Evolutionary conservation across 2,113 vertebrate genomes (phyloP).

Genomic region (Osmerus mordax): DNA sequence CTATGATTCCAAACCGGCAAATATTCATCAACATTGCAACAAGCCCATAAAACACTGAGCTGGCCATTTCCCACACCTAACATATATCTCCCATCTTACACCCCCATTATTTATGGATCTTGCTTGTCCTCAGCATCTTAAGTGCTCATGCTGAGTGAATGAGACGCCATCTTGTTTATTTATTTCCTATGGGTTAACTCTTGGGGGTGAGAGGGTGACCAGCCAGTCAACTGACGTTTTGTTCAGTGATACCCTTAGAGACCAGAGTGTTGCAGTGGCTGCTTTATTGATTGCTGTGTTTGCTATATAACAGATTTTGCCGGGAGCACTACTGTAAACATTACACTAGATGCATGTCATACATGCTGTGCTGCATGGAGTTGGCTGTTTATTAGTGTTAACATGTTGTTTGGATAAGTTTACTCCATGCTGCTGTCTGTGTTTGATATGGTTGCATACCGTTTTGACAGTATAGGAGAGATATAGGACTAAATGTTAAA

Average conservation of each 20-base stretch:
- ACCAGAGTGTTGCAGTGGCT: conserved; percentile 35
- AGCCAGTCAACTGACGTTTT: conserved; percentile 37
- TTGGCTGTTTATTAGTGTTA: too few species aligned
- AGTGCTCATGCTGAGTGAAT: conserved; percentile 63
- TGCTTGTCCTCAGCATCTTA: conserved; percentile 65
- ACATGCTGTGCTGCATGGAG: too few species aligned
- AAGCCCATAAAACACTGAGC: conserved; percentile 70
- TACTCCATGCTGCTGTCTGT: too few species aligned
- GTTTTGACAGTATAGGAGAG: too few species aligned
- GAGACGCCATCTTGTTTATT: conserved; percentile 65
- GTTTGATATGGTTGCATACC: too few species aligned
- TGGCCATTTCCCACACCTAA: conserved; percentile 63
- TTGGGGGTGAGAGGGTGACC: conserved; percentile 43
- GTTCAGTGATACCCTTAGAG: conserved; percentile 40
- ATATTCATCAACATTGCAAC: conserved; percentile 78
- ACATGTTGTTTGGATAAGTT: too few species aligned
- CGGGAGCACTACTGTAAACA: conserved; percentile 18
- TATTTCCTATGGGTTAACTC: conserved; percentile 47
- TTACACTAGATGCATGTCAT: background rate
- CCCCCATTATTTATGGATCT: conserved; percentile 70
- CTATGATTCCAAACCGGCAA: conserved; percentile 76
- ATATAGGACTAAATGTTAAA: background rate
- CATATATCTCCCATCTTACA: conserved; percentile 61
- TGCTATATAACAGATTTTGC: background rate
- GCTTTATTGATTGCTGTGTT: conserved; percentile 46